Evolutionary conservation across 2,888 invertebrate species (phyloP).

Genomic region (Operophtera brumata): DNA sequence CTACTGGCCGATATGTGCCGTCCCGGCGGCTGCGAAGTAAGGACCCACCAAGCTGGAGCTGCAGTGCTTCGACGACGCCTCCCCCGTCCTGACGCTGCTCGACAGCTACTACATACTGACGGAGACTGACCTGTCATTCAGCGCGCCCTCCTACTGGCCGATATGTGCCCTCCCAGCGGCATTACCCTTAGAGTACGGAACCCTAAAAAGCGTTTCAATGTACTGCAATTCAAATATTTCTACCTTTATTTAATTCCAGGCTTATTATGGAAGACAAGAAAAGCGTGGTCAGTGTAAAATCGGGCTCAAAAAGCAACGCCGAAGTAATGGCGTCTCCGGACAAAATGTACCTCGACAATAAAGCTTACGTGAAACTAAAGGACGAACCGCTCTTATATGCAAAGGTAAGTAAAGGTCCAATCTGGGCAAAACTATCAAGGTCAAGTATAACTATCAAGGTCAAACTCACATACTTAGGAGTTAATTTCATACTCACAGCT

Average conservation of each 20-base stretch:
- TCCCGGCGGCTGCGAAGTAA: background rate
- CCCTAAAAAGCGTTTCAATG: too few species aligned
- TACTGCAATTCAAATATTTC: too few species aligned
- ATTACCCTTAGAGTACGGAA: too few species aligned
- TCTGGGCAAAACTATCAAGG: too few species aligned
- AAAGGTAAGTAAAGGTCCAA: background rate
- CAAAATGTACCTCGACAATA: background rate
- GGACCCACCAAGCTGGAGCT: background rate
- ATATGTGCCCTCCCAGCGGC: background rate
- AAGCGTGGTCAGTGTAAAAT: background rate
- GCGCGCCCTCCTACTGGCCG: background rate
- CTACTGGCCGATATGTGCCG: background rate
- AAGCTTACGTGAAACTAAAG: background rate
- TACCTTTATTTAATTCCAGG: too few species aligned
- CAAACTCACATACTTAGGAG: too few species aligned
- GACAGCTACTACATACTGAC: background rate
- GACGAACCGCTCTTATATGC: slow-evolving; percentile 4
- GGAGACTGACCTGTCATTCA: background rate
- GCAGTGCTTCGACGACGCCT: background rate
- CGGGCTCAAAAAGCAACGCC: background rate
- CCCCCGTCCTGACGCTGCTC: background rate
- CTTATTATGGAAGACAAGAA: background rate
- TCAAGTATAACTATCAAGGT: too few species aligned
- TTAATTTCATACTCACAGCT: too few species aligned
- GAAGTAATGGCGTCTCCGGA: background rate